These are phyloP conservation scores for Prosopocoilus inquinatus DNA, from an alignment of 2,888 invertebrate species.

Conservation along the genomic window DNA sequence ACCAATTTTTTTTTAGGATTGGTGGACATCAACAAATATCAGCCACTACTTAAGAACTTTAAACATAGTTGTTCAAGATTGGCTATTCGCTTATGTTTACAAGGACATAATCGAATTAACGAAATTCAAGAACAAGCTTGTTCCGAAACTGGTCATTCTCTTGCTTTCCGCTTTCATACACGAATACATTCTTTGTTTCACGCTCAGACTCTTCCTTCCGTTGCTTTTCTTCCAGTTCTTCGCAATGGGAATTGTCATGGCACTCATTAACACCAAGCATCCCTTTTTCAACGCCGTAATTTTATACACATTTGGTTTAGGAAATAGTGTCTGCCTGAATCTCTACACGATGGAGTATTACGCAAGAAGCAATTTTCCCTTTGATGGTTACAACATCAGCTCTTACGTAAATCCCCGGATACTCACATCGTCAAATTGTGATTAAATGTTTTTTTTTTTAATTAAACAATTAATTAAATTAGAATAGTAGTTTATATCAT, in stretches of 20 bases:
- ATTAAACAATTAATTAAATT: not conserved
- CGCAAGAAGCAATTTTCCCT: conserved; percentile 73
- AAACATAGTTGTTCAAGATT: conserved; percentile 94
- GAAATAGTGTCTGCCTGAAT: conserved; percentile 73
- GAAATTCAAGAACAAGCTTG: conserved; percentile 48
- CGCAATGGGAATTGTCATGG: conserved; percentile 61
- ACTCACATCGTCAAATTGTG: conserved; percentile 44
- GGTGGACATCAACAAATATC: conserved; percentile 91
- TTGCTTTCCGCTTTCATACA: conserved; percentile 83
- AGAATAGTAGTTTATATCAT: not conserved
- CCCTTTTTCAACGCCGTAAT: conserved; percentile 72
- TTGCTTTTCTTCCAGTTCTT: conserved; percentile 78
- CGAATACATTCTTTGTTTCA: conserved; percentile 78
- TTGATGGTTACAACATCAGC: conserved; percentile 44
- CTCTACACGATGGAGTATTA: conserved; percentile 85
- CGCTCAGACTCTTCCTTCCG: conserved; percentile 86
- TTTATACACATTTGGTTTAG: conserved; percentile 77
- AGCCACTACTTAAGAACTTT: conserved; percentile 86
- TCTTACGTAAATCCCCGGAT: conserved; percentile 56
- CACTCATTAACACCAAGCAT: conserved; percentile 54
- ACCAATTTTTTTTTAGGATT: conserved; percentile 66
- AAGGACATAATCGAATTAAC: conserved; percentile 60
- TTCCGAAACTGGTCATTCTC: conserved; percentile 67
- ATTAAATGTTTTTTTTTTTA: conserved; percentile 9
- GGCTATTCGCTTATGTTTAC: conserved; percentile 89